Percentiles rank a stretch among this genome's conserved stretches.
These are phyloP conservation scores for Microctenopoma lineatum DNA, from an alignment of 2,797 vertebrate species.

Conservation along the genomic window DNA sequence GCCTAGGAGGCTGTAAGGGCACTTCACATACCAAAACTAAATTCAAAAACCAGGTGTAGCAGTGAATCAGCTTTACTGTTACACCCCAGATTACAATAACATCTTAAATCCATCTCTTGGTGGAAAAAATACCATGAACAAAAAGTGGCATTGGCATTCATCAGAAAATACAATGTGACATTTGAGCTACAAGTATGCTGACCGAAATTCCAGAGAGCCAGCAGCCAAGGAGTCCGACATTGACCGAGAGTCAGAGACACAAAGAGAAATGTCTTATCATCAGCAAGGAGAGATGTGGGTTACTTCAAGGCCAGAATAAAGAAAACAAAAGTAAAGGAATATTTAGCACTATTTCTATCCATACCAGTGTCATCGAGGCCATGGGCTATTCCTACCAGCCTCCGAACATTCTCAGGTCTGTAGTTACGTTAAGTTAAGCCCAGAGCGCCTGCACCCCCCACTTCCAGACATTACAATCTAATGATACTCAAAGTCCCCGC, in stretches of 20 bases:
- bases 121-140: slow-evolving; percentile 7
- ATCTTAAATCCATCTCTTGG: slow-evolving; percentile 3
- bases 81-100: neutral
- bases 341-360: too few species aligned
- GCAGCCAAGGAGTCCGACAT: slow-evolving; percentile 19
- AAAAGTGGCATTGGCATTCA: slow-evolving; percentile 16
- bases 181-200: slow-evolving; percentile 36
- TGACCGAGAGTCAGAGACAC: slow-evolving; percentile 26
- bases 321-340: too few species aligned
- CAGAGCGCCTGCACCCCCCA: too few species aligned
- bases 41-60: slow-evolving; percentile 4
- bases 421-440: too few species aligned
- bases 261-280: slow-evolving; percentile 32
- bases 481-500: too few species aligned
- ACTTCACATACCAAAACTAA: neutral
- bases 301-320: slow-evolving; percentile 21
- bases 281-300: slow-evolving; percentile 10
- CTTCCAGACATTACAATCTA: too few species aligned
- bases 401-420: too few species aligned
- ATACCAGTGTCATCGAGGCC: too few species aligned
- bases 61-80: neutral
- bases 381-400: too few species aligned
- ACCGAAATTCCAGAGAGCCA: slow-evolving; percentile 24
- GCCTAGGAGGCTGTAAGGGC: too few species aligned
- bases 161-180: slow-evolving; percentile 41